Conservation (phyloP, 2,797 vertebrate species). For the Dermochelys coriacea region DNA sequence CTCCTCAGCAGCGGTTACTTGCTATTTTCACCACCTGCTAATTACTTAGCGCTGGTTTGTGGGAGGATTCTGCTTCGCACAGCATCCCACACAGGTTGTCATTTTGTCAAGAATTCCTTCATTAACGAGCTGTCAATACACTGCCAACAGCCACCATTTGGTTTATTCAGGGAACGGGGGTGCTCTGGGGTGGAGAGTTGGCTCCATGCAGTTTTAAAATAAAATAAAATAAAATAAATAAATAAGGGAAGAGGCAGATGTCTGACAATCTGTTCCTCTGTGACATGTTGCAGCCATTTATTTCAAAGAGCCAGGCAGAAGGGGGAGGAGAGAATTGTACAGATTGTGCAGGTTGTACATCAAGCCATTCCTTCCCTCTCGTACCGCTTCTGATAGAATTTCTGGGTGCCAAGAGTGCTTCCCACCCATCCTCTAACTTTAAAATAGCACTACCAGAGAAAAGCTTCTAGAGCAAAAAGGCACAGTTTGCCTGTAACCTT, state of each 20-base stretch:
- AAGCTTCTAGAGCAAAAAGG: not conserved
- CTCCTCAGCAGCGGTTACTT: conserved; percentile 68
- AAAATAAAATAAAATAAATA: conserved; percentile 59
- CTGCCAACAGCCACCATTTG: conserved; percentile 84
- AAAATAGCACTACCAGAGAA: not conserved
- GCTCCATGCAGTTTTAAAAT: conserved; percentile 66
- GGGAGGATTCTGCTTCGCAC: conserved; percentile 77
- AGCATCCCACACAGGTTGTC: conserved; percentile 84
- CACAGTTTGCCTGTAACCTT: conserved; percentile 60
- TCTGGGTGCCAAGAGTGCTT: not conserved
- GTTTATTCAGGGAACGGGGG: conserved; percentile 79
- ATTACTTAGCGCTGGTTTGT: conserved; percentile 80
- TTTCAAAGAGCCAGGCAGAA: conserved; percentile 48
- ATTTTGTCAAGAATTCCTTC: conserved; percentile 85
- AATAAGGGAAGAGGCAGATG: conserved; percentile 83
- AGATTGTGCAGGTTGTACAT: conserved; percentile 26
- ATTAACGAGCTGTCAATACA: conserved; percentile 86
- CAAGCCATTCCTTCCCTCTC: not conserved
- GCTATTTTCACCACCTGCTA: conserved; percentile 83
- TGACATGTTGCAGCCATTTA: conserved; percentile 68
- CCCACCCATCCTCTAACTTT: not conserved
- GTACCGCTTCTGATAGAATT: not conserved
- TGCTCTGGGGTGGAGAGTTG: conserved; percentile 80
- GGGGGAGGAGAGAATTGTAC: conserved; percentile 24
- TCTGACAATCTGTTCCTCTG: conserved; percentile 84